Evolutionary conservation across 92 coral and sea anemone species (phyloP), one percentile per base, ranked within the genome.

Genomic region (Porites divaricata): DNA sequence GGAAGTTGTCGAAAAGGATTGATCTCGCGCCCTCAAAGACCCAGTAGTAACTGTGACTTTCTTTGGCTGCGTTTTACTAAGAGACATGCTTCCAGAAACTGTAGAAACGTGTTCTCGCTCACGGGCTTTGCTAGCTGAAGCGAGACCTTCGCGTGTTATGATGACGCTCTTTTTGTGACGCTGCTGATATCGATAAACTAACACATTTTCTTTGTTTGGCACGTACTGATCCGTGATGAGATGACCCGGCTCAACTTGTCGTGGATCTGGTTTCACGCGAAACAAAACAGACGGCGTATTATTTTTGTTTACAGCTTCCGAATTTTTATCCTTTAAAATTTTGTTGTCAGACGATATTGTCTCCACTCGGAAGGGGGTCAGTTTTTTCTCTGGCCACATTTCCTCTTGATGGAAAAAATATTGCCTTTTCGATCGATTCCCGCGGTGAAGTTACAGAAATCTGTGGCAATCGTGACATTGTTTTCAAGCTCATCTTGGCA

Each of bases 151-250:
- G 71, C 79, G 62, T 58, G 79, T 69, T 70, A 52, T 64, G 77
- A 76, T 76, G 86, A 82, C 86, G 86, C 61, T 77, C 77, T 45
- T 72, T 53, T 48, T 62, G 26, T 50, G 48, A 71, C 73, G 62
- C 49, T 72, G 45, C 45, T 35, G 45, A 35, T 35, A 35, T 35
- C 45, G 4, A 58, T 61, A 61, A 80, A 69, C 76, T 69, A 13
- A 13, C 20, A 12, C 41, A 59, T 20, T 48, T 58, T 50, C 86
- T 50, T 82, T 82, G 79, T 82, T 73, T 50, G 72, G 51, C 79
- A 49, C 71, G 79, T 28, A 73, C 19, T 73, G 71, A 82, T 57
- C 78, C 72, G 26, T 73, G 62, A 21, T 23, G 13, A 72, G 63
- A 15, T 72, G 54, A 72, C 59, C 45, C 17, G 62, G 69, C 61